Evolutionary conservation across 2,888 invertebrate genomes (phyloP).

Genomic region (Caradrina clavipalpis): DNA sequence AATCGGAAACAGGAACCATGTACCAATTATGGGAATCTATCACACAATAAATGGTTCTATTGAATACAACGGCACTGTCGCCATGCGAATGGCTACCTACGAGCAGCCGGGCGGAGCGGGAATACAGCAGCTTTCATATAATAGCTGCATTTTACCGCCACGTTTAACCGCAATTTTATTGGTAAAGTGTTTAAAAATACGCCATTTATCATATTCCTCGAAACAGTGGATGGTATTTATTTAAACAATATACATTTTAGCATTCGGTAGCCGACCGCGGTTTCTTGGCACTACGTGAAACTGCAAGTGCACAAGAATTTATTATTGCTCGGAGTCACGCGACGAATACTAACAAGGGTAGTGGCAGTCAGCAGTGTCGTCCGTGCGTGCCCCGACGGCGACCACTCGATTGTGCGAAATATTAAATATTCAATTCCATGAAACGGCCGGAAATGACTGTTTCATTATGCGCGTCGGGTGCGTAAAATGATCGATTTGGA

Average conservation of each 20-base stretch:
- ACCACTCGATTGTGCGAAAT: constrained; percentile 79
- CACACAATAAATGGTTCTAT: constrained; percentile 59
- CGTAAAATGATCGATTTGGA: constrained; percentile 86
- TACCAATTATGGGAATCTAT: constrained; percentile 71
- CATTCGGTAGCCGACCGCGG: constrained; percentile 85
- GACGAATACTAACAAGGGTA: constrained; percentile 84
- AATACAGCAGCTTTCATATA: constrained; percentile 15
- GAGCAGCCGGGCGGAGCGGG: constrained; percentile 2
- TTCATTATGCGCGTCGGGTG: constrained; percentile 86
- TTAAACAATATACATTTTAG: constrained; percentile 82
- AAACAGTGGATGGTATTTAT: constrained; percentile 66
- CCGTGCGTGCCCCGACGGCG: constrained; percentile 77
- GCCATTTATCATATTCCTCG: constrained; percentile 63
- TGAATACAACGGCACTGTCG: constrained; percentile 53
- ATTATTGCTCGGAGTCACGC: constrained; percentile 83
- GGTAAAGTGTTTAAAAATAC: constrained; percentile 38
- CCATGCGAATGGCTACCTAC: constrained; percentile 42
- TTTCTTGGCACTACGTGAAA: constrained; percentile 88
- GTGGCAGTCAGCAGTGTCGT: constrained; percentile 69
- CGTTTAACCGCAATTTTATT: constrained; percentile 38
- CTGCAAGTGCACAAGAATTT: constrained; percentile 90
- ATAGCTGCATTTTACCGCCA: constrained; percentile 14
- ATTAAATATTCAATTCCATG: constrained; percentile 84
- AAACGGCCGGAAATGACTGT: constrained; percentile 86
- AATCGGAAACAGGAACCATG: constrained; percentile 84